These are phyloP conservation scores for Cheirogaleus medius DNA, from an alignment of 2,113 vertebrate genomes.

Conservation along the genomic window DNA sequence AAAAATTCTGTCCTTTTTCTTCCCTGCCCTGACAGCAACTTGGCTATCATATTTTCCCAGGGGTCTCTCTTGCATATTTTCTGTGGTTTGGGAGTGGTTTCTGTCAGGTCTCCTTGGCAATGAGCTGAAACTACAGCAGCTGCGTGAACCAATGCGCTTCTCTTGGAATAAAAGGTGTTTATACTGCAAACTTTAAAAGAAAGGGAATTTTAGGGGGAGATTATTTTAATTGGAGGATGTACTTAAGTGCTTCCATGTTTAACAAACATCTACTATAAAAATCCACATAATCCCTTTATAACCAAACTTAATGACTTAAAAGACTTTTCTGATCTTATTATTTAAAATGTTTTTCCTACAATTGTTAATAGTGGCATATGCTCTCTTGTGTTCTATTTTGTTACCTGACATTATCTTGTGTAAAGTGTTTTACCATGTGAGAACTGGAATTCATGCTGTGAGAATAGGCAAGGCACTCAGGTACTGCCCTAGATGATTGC, in stretches of 20 bases:
- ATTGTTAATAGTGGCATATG: background rate
- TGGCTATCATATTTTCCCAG: background rate
- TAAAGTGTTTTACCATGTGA: background rate
- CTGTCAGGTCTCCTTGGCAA: background rate
- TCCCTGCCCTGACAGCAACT: background rate
- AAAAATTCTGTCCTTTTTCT: background rate
- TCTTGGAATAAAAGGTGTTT: background rate
- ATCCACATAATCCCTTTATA: background rate
- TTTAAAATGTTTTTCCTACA: background rate
- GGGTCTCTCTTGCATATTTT: background rate
- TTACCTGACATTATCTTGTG: background rate
- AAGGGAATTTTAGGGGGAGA: background rate
- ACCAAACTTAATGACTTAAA: background rate
- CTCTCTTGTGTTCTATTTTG: background rate
- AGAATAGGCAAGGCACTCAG: background rate
- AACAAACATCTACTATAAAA: background rate
- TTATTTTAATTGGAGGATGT: background rate
- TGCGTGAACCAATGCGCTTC: background rate
- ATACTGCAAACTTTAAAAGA: background rate
- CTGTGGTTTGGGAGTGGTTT: background rate
- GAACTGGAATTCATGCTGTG: background rate
- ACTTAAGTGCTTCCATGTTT: background rate
- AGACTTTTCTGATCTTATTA: background rate
- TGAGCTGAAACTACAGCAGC: background rate
- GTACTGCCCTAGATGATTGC: background rate